Percentiles rank a stretch among this genome's conserved stretches.
Evolutionary conservation across 2,797 vertebrate species (phyloP).

Genomic region (Alauda arvensis): DNA sequence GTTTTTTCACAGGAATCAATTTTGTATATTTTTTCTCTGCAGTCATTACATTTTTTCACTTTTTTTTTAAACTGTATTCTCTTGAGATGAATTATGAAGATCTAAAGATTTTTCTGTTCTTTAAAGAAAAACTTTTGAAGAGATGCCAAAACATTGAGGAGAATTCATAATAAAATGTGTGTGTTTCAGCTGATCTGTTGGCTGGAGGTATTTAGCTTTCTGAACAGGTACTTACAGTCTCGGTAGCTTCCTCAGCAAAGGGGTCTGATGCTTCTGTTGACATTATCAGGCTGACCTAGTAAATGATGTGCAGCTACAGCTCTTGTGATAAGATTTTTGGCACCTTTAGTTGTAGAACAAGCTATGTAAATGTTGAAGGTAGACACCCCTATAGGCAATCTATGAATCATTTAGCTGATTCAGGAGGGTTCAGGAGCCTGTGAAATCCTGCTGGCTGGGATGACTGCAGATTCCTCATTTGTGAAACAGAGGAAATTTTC

Average conservation of each 20-base stretch:
- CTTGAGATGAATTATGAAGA: not conserved
- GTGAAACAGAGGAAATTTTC: not conserved
- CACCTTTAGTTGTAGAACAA: conserved; percentile 3
- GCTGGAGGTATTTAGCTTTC: not conserved
- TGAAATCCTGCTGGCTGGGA: not conserved
- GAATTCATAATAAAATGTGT: not conserved
- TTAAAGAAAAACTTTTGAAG: not conserved
- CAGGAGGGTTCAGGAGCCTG: not conserved
- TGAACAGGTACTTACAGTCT: not conserved
- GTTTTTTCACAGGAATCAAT: not conserved
- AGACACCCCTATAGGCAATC: not conserved
- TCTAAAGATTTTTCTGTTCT: not conserved
- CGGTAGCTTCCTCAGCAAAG: not conserved
- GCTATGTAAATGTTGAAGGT: not conserved
- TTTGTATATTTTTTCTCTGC: not conserved
- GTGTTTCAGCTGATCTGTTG: not conserved
- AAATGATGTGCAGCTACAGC: not conserved
- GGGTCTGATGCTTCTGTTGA: not conserved
- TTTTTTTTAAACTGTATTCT: not conserved
- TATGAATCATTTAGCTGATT: not conserved
- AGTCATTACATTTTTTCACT: not conserved
- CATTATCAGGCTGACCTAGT: not conserved
- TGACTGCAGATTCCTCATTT: not conserved
- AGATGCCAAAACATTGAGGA: not conserved
- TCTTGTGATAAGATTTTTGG: not conserved